These are phyloP conservation scores for Aradophagus sp. DNA, from an alignment of 1,140 invertebrate species.

Conservation along the genomic window DNA sequence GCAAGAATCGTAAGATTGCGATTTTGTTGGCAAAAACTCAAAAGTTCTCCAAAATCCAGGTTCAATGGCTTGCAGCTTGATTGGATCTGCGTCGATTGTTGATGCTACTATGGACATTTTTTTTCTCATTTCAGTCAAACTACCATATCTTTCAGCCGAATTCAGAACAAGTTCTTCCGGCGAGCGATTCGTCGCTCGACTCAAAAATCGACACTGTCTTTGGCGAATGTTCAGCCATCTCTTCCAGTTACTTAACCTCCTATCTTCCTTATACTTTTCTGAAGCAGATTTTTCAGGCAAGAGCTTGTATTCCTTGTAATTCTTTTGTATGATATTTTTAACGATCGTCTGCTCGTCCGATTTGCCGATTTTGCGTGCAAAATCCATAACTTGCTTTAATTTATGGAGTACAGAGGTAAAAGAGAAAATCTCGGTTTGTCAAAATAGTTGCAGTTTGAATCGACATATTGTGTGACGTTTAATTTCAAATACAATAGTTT, in stretches of 20 bases:
- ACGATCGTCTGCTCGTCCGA: too few relatives aligned
- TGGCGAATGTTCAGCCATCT: slow-evolving; percentile 38
- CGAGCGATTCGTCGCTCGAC: slow-evolving; percentile 28
- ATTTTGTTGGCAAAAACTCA: slow-evolving; percentile 24
- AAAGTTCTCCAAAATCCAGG: slow-evolving; percentile 33
- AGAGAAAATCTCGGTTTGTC: too few relatives aligned
- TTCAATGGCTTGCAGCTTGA: slow-evolving; percentile 17
- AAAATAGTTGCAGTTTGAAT: too few relatives aligned
- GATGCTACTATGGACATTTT: slow-evolving; percentile 11
- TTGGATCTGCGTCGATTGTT: slow-evolving; percentile 9
- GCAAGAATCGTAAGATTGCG: not conserved
- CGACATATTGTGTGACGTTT: too few relatives aligned
- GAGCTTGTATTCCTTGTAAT: not conserved
- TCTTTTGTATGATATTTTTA: not conserved
- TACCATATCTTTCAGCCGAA: slow-evolving; percentile 7
- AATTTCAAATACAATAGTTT: too few relatives aligned
- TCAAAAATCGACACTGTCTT: slow-evolving; percentile 20
- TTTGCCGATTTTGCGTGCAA: too few relatives aligned
- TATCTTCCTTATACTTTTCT: slow-evolving; percentile 19
- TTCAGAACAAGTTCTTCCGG: slow-evolving; percentile 36
- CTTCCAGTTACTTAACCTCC: slow-evolving; percentile 24
- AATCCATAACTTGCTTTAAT: too few relatives aligned
- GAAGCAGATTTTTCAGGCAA: not conserved
- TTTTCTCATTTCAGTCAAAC: slow-evolving; percentile 13
- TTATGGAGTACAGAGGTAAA: too few relatives aligned